Conservation (phyloP, 35 echinoderm and acorn worm species). For the Lytechinus pictus region DNA sequence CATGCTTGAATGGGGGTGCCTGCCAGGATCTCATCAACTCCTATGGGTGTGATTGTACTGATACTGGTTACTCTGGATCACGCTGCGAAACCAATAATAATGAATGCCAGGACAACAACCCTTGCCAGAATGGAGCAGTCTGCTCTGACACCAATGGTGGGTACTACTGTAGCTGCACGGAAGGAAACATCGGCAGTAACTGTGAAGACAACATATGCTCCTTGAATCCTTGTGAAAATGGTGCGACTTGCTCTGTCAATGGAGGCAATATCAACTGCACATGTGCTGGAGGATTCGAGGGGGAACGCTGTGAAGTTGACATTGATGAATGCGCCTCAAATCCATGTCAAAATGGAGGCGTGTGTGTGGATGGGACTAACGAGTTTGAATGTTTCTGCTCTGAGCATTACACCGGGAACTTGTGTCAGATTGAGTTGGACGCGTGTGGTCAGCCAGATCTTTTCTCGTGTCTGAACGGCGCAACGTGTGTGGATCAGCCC, state of each 20-base stretch:
- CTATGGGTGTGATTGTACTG: conserved; percentile 60
- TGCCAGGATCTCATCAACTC: conserved; percentile 53
- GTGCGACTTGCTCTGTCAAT: conserved; percentile 58
- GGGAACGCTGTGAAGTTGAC: conserved; percentile 59
- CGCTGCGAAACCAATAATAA: conserved; percentile 15
- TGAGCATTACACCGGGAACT: conserved; percentile 22
- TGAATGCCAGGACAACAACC: conserved; percentile 44
- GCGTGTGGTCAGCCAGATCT: conserved; percentile 36
- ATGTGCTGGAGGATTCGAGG: conserved; percentile 65
- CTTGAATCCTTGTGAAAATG: conserved; percentile 57
- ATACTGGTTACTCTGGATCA: conserved; percentile 56
- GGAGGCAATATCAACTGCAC: conserved; percentile 48
- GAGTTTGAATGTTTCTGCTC: conserved; percentile 60
- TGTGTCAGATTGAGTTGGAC: conserved; percentile 56
- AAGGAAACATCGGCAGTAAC: conserved; percentile 37
- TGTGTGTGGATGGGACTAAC: conserved; percentile 58
- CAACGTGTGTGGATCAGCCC: conserved; percentile 46
- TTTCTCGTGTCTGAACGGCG: conserved; percentile 56
- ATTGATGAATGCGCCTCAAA: conserved; percentile 62
- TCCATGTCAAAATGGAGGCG: conserved; percentile 43
- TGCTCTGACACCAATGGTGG: conserved; percentile 52
- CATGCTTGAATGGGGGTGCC: conserved; percentile 48
- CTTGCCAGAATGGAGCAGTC: conserved; percentile 57
- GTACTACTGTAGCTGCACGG: conserved; percentile 56
- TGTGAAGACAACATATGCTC: conserved; percentile 53